Percentiles rank a stretch among this genome's conserved stretches.
Evolutionary conservation across 2,888 invertebrate species (phyloP).

Genomic region (Calameuta filiformis): DNA sequence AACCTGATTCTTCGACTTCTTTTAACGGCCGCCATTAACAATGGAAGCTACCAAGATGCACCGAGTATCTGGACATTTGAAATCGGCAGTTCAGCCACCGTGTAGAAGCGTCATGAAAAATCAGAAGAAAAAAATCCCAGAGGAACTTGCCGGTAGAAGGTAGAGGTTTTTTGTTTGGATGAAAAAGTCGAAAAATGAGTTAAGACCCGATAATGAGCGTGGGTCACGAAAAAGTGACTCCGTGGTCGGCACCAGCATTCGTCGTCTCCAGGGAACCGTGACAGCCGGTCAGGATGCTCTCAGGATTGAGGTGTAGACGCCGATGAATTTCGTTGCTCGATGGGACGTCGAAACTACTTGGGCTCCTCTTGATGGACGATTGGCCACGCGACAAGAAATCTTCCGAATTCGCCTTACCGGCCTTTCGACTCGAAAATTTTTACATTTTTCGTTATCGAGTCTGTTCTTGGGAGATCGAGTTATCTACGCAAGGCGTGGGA

Average conservation of each 20-base stretch:
- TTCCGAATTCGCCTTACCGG: background rate
- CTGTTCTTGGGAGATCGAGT: background rate
- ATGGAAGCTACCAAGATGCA: background rate
- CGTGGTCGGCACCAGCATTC: slow-evolving; percentile 19
- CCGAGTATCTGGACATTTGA: background rate
- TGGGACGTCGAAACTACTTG: background rate
- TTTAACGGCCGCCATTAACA: background rate
- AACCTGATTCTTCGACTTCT: background rate
- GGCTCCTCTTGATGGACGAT: background rate
- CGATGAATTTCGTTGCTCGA: background rate
- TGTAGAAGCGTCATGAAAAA: background rate
- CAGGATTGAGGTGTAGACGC: background rate
- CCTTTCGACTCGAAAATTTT: background rate
- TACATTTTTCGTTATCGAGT: background rate
- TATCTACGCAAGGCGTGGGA: background rate
- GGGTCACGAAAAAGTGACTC: slow-evolving; percentile 12
- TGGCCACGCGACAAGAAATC: background rate
- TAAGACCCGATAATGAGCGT: slow-evolving; percentile 10
- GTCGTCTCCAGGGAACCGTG: slow-evolving; percentile 20
- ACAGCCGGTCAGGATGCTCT: slow-evolving; percentile 7
- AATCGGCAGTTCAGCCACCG: background rate
- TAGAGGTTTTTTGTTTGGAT: background rate
- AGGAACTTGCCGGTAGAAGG: background rate
- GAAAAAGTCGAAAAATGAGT: background rate
- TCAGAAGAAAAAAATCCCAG: background rate